Percentiles rank a stretch among this genome's conserved stretches.
Conservation (phyloP, 2,113 vertebrate genomes). For the Clarias gariepinus region DNA sequence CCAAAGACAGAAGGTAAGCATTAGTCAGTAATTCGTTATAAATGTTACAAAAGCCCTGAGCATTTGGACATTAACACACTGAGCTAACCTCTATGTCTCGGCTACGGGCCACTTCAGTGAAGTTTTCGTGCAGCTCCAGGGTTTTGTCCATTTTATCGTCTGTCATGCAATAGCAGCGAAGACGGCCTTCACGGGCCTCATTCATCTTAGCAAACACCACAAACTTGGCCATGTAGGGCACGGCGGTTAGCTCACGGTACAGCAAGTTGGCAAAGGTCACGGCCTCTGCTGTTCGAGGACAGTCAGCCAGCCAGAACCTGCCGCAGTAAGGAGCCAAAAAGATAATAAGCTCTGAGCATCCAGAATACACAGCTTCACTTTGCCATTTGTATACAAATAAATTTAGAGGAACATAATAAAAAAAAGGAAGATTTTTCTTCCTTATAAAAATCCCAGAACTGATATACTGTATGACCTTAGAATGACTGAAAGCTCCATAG, state of each 20-base stretch:
- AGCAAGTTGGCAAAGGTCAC: slow-evolving; percentile 91
- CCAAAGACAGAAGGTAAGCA: background rate
- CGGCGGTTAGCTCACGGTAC: slow-evolving; percentile 88
- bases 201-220: slow-evolving; percentile 99
- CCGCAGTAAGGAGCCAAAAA: background rate
- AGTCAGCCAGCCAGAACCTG: slow-evolving; percentile 98
- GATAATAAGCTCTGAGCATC: background rate
- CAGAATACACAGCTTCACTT: background rate
- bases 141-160: slow-evolving; percentile 99
- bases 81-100: slow-evolving; percentile 91
- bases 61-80: background rate
- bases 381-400: background rate
- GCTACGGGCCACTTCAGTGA: slow-evolving; percentile 92
- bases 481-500: background rate
- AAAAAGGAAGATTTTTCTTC: background rate
- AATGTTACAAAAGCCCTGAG: background rate
- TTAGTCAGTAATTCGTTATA: slow-evolving; percentile 11
- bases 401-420: background rate
- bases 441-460: background rate
- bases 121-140: slow-evolving; percentile 96
- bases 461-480: background rate
- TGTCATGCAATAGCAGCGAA: slow-evolving; percentile 98
- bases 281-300: slow-evolving; percentile 89
- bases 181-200: slow-evolving; percentile 86
- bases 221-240: slow-evolving; percentile 98